Percentiles rank a stretch among this genome's conserved stretches.
Conservation (phyloP, 2,888 invertebrate species). For the Stomorhina lunata region DNA sequence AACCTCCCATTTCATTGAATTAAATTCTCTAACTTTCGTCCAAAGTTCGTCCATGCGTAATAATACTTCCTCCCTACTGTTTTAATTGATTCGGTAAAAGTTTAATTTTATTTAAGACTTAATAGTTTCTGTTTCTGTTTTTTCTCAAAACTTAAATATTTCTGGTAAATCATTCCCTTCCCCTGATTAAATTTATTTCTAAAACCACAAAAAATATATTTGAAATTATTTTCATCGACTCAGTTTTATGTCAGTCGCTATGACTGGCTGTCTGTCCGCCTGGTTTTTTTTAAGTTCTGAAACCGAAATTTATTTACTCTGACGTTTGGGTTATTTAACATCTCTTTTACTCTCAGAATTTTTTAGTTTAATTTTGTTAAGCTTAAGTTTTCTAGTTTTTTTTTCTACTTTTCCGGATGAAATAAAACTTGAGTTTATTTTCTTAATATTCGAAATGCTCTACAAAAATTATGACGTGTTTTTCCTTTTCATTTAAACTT, state of each 20-base stretch:
- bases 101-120: not conserved
- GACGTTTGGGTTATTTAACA: slow-evolving; percentile 2
- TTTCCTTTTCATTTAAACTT: not conserved
- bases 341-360: not conserved
- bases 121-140: not conserved
- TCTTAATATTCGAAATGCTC: slow-evolving; percentile 11
- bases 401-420: not conserved
- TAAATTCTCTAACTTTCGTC: not conserved
- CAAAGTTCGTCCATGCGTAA: not conserved
- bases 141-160: not conserved
- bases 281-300: not conserved
- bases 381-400: not conserved
- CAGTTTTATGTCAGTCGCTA: not conserved
- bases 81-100: slow-evolving; percentile 6
- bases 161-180: not conserved
- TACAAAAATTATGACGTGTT: slow-evolving; percentile 22
- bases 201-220: not conserved
- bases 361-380: not conserved
- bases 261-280: not conserved
- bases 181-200: not conserved
- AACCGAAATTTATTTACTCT: slow-evolving; percentile 23
- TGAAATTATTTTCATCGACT: not conserved
- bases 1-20: not conserved
- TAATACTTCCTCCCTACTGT: not conserved
- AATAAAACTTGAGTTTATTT: slow-evolving; percentile 10